These are phyloP conservation scores for Botia kubotai DNA, from an alignment of 2,797 vertebrate genomes.

Conservation along the genomic window DNA sequence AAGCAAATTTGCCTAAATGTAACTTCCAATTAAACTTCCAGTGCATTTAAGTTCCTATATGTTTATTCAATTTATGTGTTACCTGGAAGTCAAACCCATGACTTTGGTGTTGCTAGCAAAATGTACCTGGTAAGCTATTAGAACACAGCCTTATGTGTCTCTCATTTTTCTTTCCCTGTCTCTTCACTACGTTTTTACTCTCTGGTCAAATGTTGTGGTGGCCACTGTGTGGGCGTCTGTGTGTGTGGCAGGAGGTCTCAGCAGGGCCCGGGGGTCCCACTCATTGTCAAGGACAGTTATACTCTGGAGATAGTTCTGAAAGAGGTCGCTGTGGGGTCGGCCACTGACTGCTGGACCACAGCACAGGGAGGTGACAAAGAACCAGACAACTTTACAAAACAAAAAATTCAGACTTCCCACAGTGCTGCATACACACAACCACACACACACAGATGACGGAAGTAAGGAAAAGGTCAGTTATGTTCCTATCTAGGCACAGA, in stretches of 20 bases:
- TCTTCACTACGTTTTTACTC: slow-evolving; percentile 68
- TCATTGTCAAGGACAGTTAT: slow-evolving; percentile 93
- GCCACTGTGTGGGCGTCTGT: slow-evolving; percentile 51
- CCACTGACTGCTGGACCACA: slow-evolving; percentile 79
- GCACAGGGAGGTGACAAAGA: slow-evolving; percentile 71
- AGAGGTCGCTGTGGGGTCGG: slow-evolving; percentile 87
- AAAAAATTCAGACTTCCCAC: slow-evolving; percentile 56
- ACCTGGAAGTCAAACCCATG: too few species aligned
- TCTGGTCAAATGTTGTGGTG: slow-evolving; percentile 75
- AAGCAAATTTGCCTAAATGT: too few species aligned
- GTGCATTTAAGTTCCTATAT: too few species aligned
- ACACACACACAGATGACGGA: slow-evolving; percentile 12
- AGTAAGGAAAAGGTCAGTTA: slow-evolving; percentile 31
- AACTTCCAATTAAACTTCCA: too few species aligned
- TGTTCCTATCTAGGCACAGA: slow-evolving; percentile 23
- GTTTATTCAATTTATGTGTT: too few species aligned
- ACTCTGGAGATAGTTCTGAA: slow-evolving; percentile 88
- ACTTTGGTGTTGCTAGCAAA: too few species aligned
- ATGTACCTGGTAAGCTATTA: too few species aligned
- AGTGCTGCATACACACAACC: slow-evolving; percentile 29
- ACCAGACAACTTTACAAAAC: slow-evolving; percentile 69
- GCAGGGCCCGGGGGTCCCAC: slow-evolving; percentile 79
- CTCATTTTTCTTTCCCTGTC: slow-evolving; percentile 76
- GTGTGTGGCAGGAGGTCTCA: slow-evolving; percentile 77
- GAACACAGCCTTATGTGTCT: slow-evolving; percentile 68